These are phyloP conservation scores for Daboia siamensis DNA, from an alignment of 2,113 vertebrate species.

Conservation along the genomic window DNA sequence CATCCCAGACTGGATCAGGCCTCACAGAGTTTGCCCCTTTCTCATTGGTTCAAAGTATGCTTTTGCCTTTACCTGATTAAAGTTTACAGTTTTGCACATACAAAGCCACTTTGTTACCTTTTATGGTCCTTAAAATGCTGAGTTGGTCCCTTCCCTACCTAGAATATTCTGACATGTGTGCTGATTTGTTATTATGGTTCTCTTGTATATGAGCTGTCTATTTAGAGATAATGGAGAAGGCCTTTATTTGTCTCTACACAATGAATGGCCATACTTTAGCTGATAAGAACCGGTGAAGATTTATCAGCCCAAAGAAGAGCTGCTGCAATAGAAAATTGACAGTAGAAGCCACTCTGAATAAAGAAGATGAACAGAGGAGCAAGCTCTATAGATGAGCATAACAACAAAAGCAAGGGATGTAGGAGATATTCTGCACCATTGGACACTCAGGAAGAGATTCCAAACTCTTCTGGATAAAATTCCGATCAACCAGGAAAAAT, in stretches of 20 bases:
- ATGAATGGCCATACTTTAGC: background rate
- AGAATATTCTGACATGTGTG: background rate
- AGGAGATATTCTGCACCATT: background rate
- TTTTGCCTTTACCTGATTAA: background rate
- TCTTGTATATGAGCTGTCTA: background rate
- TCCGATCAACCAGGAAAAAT: background rate
- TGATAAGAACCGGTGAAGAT: background rate
- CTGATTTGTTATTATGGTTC: background rate
- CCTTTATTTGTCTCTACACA: background rate
- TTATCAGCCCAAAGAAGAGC: background rate
- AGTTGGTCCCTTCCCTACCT: background rate
- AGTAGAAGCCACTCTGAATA: background rate
- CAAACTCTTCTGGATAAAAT: background rate
- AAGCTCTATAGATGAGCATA: background rate
- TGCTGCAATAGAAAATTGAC: background rate
- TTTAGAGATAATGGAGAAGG: background rate
- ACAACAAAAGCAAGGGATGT: background rate
- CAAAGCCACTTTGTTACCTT: background rate
- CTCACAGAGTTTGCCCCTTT: background rate
- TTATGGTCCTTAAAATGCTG: background rate
- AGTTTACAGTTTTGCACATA: background rate
- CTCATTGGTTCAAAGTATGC: background rate
- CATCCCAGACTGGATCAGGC: background rate
- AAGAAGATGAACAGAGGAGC: background rate
- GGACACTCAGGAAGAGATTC: background rate